Evolutionary conservation across 2,113 vertebrate species (phyloP).

Genomic region (Sus scrofa): DNA sequence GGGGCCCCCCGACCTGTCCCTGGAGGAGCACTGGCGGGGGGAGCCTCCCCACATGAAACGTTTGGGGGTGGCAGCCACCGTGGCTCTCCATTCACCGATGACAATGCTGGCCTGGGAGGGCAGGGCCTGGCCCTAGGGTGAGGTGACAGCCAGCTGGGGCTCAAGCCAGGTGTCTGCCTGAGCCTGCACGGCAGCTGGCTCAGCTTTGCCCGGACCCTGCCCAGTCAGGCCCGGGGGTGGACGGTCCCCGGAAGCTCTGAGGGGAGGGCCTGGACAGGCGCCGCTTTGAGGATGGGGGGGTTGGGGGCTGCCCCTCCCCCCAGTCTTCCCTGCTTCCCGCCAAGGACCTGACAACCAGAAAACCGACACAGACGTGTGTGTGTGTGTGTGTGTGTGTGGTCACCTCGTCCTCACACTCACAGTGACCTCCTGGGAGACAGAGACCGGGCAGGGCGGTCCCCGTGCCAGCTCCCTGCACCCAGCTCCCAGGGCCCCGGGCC

Average conservation of each 20-base stretch:
- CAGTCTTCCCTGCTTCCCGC: not conserved
- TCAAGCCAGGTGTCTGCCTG: fast-evolving
- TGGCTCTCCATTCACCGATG: not conserved
- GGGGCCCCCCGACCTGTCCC: fast-evolving
- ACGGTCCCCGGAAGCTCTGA: fast-evolving
- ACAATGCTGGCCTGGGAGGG: not conserved
- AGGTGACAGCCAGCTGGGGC: fast-evolving
- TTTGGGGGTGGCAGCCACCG: fast-evolving
- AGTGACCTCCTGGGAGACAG: not conserved
- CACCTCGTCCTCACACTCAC: not conserved
- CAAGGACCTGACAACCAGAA: not conserved
- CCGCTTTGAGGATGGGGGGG: fast-evolving
- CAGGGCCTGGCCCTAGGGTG: not conserved
- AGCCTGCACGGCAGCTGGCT: fast-evolving
- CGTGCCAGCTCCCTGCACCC: not conserved
- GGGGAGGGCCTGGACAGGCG: fast-evolving
- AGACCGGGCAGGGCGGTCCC: not conserved
- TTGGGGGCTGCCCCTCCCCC: not conserved
- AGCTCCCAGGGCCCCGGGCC: not conserved
- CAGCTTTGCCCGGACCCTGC: fast-evolving
- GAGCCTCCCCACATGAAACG: fast-evolving
- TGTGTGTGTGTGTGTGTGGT: too few relatives aligned
- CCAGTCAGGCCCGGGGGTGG: fast-evolving
- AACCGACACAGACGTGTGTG: not conserved
- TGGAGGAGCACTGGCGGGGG: too few relatives aligned